Evolutionary conservation across 1,140 invertebrate genomes (phyloP).

Genomic region (Pygmarrhopalites habei): DNA sequence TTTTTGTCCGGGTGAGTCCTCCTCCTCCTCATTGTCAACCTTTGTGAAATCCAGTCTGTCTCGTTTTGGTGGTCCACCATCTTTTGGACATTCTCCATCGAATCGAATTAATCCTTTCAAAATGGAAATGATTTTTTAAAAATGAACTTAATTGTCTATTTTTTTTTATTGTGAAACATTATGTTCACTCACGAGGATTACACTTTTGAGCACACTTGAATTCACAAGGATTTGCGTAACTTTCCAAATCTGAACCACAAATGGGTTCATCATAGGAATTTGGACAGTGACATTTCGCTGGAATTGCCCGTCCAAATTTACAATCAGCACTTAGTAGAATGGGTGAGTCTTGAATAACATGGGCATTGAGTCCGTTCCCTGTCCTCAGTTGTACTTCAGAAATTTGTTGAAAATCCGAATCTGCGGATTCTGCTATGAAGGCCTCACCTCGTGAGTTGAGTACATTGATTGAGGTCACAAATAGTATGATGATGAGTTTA

Average conservation of each 20-base stretch:
- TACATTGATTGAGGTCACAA: not conserved
- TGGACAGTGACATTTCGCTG: not conserved
- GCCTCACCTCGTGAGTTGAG: not conserved
- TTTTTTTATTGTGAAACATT: not conserved
- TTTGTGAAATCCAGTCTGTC: not conserved
- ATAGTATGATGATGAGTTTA: too few relatives aligned
- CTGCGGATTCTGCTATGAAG: not conserved
- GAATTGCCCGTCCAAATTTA: not conserved
- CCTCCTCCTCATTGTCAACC: not conserved
- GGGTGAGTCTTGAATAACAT: not conserved
- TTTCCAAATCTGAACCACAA: not conserved
- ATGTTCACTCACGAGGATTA: not conserved
- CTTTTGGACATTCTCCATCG: not conserved
- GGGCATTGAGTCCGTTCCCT: not conserved
- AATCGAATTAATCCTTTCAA: not conserved
- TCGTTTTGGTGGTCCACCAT: not conserved
- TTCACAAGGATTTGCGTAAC: not conserved
- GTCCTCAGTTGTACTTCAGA: not conserved
- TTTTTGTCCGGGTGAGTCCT: not conserved
- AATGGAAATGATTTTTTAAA: not conserved
- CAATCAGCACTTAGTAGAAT: not conserved
- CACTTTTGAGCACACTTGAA: not conserved
- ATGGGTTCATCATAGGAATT: not conserved
- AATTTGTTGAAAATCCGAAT: not conserved
- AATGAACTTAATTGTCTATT: not conserved